These are phyloP conservation scores for Plestiodon gilberti DNA, from an alignment of 2,113 vertebrate genomes.

Conservation along the genomic window DNA sequence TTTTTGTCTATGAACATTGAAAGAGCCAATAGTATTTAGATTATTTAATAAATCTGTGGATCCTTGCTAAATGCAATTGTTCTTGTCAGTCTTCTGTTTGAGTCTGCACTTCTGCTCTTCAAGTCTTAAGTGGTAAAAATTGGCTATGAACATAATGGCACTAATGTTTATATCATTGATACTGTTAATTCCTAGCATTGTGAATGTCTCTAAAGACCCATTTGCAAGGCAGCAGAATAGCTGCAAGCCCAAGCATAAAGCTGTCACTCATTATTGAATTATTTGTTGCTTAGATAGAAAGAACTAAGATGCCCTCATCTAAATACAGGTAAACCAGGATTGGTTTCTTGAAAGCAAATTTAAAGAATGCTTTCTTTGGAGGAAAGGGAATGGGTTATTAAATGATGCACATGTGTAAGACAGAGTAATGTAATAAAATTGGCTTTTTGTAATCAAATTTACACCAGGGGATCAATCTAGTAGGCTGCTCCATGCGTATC, in stretches of 20 bases:
- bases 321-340: fast-evolving
- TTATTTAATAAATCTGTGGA: not conserved
- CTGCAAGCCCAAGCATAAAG: not conserved
- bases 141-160: not conserved
- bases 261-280: not conserved
- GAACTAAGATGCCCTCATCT: not conserved
- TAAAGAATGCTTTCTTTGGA: not conserved
- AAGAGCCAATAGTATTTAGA: not conserved
- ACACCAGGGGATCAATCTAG: not conserved
- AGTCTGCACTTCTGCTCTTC: not conserved
- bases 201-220: not conserved
- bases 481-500: not conserved
- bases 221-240: not conserved
- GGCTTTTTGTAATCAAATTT: not conserved
- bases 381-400: not conserved
- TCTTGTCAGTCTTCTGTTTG: not conserved
- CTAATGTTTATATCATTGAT: not conserved
- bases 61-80: not conserved
- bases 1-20: not conserved
- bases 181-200: not conserved
- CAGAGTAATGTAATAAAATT: not conserved
- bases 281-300: constrained; percentile 12
- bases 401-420: not conserved
- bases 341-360: not conserved
- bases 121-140: not conserved